A percentile compares a stretch with the other conserved stretches of the same genome.
Conservation (phyloP, 2,888 invertebrate species). For the Orthosia gothica region DNA sequence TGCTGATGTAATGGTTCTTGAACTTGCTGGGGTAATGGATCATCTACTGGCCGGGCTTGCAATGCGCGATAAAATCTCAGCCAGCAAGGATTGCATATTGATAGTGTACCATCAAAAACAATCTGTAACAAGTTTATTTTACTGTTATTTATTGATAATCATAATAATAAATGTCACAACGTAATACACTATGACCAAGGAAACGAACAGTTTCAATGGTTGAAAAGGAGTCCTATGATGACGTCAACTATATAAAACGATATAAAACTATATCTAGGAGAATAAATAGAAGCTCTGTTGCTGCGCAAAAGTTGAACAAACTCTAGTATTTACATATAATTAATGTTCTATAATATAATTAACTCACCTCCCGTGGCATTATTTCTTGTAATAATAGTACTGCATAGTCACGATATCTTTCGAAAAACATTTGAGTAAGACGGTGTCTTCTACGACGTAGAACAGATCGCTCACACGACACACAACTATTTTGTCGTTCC, state of each 20-base stretch:
- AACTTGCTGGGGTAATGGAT: slow-evolving; percentile 13
- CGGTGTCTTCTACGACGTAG: neutral
- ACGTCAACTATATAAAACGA: slow-evolving; percentile 10
- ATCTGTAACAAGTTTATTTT: slow-evolving; percentile 2
- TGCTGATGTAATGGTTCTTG: slow-evolving; percentile 18
- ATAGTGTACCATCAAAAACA: too few species aligned
- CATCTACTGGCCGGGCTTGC: slow-evolving; percentile 8
- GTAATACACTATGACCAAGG: slow-evolving; percentile 14
- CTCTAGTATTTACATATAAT: slow-evolving; percentile 5
- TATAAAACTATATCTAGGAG: too few species aligned
- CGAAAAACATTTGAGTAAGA: neutral
- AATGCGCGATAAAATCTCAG: neutral
- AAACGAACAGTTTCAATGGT: slow-evolving; percentile 11
- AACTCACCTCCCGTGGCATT: neutral
- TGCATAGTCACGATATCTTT: neutral
- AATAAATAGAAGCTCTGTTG: too few species aligned
- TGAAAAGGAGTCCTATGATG: slow-evolving; percentile 11
- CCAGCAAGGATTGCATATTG: too few species aligned
- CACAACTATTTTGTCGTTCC: neutral
- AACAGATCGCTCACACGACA: neutral
- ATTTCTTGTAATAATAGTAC: neutral
- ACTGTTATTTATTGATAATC: slow-evolving; percentile 20
- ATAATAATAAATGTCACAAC: slow-evolving; percentile 15
- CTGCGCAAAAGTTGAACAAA: neutral
- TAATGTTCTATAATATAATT: neutral